Percentiles rank a stretch among this genome's conserved stretches.
These are phyloP conservation scores for Macrosiphum euphorbiae DNA, from an alignment of 2,888 invertebrate species.

Conservation along the genomic window DNA sequence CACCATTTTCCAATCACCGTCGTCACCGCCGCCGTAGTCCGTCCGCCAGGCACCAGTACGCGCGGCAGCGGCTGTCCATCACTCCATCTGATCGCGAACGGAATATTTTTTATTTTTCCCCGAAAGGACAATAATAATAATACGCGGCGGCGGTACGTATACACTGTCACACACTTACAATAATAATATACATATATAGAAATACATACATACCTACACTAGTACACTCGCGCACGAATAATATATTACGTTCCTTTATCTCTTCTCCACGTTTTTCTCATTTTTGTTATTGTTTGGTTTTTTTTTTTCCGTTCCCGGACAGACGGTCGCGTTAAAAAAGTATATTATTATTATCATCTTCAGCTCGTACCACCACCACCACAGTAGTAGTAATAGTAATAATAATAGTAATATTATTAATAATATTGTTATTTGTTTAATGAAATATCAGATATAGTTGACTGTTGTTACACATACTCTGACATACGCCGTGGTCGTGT, in stretches of 20 bases:
- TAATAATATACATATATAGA: neutral
- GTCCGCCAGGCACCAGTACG: neutral
- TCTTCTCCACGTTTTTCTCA: conserved; percentile 46
- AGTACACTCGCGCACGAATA: neutral
- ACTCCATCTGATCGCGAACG: conserved; percentile 17
- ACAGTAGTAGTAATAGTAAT: neutral
- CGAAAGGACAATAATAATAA: conserved; percentile 41
- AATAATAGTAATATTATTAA: neutral
- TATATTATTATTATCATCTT: conserved; percentile 1
- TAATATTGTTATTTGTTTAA: neutral
- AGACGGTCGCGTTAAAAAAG: neutral
- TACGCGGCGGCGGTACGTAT: conserved; percentile 23
- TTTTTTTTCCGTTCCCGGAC: neutral
- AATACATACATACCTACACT: neutral
- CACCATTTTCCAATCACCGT: neutral
- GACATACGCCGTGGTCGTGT: neutral
- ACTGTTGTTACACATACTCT: neutral
- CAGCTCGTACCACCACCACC: neutral
- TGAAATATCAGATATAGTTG: neutral
- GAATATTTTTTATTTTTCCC: neutral
- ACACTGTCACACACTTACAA: neutral
- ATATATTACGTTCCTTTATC: conserved; percentile 45
- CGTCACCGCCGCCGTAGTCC: neutral
- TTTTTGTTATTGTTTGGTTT: neutral
- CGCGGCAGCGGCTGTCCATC: neutral